Percentiles rank a stretch among this genome's conserved stretches.
phyloP scores from a whole-genome alignment of 2,888 invertebrate genomes.

The Tridacna gigas region DNA sequence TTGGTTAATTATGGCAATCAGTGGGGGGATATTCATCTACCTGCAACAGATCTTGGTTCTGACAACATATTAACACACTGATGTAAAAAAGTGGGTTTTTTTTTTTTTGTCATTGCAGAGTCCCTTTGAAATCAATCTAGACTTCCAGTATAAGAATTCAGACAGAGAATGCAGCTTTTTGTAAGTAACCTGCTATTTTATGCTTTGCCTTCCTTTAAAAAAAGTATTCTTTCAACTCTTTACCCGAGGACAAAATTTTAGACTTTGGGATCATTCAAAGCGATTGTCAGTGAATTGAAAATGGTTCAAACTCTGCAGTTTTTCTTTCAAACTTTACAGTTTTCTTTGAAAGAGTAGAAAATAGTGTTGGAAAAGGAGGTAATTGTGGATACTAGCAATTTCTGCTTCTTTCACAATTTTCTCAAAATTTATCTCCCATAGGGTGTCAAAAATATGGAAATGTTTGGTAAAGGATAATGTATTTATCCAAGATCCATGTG shows the following conservation, averaged over 20 bases:
- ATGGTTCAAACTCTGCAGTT: not conserved
- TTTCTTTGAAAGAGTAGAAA: not conserved
- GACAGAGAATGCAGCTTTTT: slow-evolving; percentile 87
- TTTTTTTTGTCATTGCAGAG: slow-evolving; percentile 63
- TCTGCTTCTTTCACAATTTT: no score
- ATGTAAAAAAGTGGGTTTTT: no score
- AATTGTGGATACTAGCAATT: not conserved
- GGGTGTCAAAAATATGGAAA: no score
- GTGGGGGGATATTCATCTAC: no score
- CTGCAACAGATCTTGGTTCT: no score
- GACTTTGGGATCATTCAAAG: not conserved
- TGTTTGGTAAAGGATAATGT: no score
- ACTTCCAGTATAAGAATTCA: slow-evolving; percentile 87
- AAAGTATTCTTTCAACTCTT: no score
- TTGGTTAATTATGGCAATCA: no score
- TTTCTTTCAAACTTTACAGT: not conserved
- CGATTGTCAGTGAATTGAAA: not conserved
- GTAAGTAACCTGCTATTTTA: slow-evolving; percentile 81
- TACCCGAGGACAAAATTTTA: not conserved
- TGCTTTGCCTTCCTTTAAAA: no score
- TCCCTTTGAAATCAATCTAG: slow-evolving; percentile 82
- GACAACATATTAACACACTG: no score
- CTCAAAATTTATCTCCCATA: no score
- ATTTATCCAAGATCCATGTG: no score
- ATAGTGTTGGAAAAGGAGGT: not conserved